These are phyloP conservation scores for Tor tambroides DNA, from an alignment of 2,113 vertebrate genomes.

Conservation along the genomic window DNA sequence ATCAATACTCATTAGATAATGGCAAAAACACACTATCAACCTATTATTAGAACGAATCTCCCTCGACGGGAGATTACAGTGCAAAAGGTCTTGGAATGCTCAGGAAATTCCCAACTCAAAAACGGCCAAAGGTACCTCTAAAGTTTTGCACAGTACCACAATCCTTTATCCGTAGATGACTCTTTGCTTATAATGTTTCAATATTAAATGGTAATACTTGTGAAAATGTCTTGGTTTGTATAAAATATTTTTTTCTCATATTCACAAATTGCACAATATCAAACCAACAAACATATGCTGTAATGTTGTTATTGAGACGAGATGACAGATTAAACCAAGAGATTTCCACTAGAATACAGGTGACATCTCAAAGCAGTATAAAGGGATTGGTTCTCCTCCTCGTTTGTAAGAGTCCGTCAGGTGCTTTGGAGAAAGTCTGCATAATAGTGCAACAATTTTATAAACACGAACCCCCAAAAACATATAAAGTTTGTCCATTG, in stretches of 20 bases:
- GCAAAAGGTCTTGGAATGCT: slow-evolving; percentile 62
- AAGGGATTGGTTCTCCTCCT: slow-evolving; percentile 1
- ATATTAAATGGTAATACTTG: slow-evolving; percentile 49
- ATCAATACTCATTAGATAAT: slow-evolving; percentile 36
- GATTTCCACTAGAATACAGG: slow-evolving; percentile 52
- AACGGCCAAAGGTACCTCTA: slow-evolving; percentile 37
- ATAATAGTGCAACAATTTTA: slow-evolving; percentile 32
- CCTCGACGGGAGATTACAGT: slow-evolving; percentile 53
- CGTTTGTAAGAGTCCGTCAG: neutral
- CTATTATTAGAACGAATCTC: slow-evolving; percentile 38
- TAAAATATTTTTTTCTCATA: slow-evolving; percentile 39
- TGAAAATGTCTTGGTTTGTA: slow-evolving; percentile 43
- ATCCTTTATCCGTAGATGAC: slow-evolving; percentile 5
- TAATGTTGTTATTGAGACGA: slow-evolving; percentile 20
- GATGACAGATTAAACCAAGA: slow-evolving; percentile 4
- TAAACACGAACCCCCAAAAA: neutral
- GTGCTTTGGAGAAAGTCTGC: slow-evolving; percentile 36
- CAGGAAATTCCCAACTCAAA: slow-evolving; percentile 45
- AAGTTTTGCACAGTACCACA: slow-evolving; percentile 35
- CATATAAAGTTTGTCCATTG: slow-evolving; percentile 17
- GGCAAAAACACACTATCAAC: slow-evolving; percentile 40
- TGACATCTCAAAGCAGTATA: neutral
- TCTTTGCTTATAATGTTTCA: slow-evolving; percentile 15
- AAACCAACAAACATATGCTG: slow-evolving; percentile 52
- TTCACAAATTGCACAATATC: slow-evolving; percentile 60